Conservation (phyloP, 1,140 invertebrate genomes). For the Diabrotica virgifera region DNA sequence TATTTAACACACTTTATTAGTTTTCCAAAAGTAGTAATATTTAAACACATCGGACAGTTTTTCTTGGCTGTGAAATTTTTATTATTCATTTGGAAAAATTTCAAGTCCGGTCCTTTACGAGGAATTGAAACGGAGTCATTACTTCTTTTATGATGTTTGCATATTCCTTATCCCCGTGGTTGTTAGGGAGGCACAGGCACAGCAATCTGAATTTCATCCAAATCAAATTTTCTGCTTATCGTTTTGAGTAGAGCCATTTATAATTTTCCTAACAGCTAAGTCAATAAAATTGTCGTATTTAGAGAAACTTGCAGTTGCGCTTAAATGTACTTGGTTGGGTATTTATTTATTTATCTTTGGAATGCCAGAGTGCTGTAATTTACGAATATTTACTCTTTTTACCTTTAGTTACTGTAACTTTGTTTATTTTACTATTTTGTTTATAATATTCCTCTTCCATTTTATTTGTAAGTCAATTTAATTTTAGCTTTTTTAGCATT, state of each 20-base stretch:
- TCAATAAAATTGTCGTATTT: not conserved
- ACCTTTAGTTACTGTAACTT: too few species aligned
- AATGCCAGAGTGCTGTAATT: too few species aligned
- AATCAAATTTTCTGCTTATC: not conserved
- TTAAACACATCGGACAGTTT: too few species aligned
- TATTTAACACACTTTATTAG: too few species aligned
- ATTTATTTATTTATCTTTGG: too few species aligned
- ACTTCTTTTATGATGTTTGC: constrained; percentile 1
- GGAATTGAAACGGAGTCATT: not conserved
- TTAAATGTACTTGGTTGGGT: not conserved
- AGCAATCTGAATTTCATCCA: not conserved
- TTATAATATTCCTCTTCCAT: too few species aligned
- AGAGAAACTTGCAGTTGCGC: not conserved
- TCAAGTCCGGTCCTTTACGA: not conserved
- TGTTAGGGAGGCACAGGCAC: not conserved
- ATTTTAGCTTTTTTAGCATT: too few species aligned
- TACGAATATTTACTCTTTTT: too few species aligned
- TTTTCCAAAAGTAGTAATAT: too few species aligned
- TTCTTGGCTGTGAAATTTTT: not conserved
- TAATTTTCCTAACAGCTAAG: constrained; percentile 1
- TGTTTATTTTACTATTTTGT: too few species aligned
- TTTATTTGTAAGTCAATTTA: too few species aligned
- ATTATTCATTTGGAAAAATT: not conserved
- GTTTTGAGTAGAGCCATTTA: not conserved
- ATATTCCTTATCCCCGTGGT: not conserved